Evolutionary conservation across 2,888 invertebrate genomes (phyloP).

Genomic region (Drosophila lacicola): DNA sequence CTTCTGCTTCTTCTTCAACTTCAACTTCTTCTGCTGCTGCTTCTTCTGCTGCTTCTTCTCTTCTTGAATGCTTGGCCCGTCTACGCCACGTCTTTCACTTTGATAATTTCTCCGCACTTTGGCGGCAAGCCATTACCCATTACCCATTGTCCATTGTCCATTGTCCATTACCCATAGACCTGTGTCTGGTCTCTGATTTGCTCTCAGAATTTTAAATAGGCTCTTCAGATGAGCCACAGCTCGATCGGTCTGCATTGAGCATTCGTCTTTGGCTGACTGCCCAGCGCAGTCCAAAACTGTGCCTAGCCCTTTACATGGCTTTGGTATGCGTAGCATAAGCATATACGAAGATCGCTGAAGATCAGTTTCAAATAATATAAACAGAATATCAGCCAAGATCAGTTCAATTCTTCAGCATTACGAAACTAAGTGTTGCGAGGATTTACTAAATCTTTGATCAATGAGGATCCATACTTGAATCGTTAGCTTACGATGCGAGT

Average conservation of each 20-base stretch:
- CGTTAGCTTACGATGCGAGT: background rate
- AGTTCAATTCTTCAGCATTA: background rate
- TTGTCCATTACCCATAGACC: constrained; percentile 19
- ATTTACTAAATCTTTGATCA: background rate
- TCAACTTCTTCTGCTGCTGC: constrained; percentile 4
- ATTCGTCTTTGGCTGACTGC: constrained; percentile 53
- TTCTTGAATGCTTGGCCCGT: constrained; percentile 1
- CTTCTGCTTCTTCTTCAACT: constrained; percentile 22
- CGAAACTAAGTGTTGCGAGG: too few relatives aligned
- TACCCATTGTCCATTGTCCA: constrained; percentile 27
- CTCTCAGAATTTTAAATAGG: constrained; percentile 75
- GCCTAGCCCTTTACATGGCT: constrained; percentile 16
- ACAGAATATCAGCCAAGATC: background rate
- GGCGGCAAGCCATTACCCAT: constrained; percentile 64
- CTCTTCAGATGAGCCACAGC: constrained; percentile 41
- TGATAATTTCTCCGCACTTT: constrained; percentile 78
- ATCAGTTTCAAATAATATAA: background rate
- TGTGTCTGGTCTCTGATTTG: constrained; percentile 60
- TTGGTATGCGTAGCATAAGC: constrained; percentile 3
- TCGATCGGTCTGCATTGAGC: constrained; percentile 41
- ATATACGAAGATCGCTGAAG: background rate
- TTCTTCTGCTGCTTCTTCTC: constrained; percentile 9
- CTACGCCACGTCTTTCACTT: constrained; percentile 68
- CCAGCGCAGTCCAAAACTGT: constrained; percentile 43
- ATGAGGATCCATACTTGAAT: background rate